Percentiles rank a stretch among this genome's conserved stretches.
Evolutionary conservation across 2,888 invertebrate species (phyloP).

Genomic region (Opisthograptis luteolata): DNA sequence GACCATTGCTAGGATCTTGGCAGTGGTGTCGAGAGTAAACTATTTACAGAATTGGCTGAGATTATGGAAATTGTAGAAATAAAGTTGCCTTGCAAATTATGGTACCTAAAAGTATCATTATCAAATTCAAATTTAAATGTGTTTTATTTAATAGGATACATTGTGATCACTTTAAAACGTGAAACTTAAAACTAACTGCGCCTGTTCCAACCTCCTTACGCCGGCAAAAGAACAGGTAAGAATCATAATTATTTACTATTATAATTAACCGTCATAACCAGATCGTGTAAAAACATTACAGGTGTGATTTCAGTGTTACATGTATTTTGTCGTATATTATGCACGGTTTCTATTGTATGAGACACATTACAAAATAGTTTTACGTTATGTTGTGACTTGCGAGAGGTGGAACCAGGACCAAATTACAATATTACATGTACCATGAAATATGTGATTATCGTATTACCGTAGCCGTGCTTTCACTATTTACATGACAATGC

Average conservation of each 20-base stretch:
- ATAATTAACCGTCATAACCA: conserved; percentile 3
- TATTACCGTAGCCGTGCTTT: conserved; percentile 52
- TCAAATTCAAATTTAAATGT: no score
- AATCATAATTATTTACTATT: background rate
- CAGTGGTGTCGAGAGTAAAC: no score
- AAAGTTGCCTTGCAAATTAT: no score
- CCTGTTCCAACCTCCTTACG: no score
- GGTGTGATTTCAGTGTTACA: conserved; percentile 7
- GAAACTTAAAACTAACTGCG: no score
- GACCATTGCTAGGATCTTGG: no score
- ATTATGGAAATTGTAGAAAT: no score
- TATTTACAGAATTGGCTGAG: no score
- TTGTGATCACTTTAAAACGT: no score
- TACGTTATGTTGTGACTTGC: conserved; percentile 13
- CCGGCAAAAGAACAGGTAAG: no score
- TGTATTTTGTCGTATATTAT: background rate
- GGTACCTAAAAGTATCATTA: no score
- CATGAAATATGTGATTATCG: conserved; percentile 46
- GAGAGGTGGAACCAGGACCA: conserved; percentile 25
- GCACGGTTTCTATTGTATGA: conserved; percentile 1
- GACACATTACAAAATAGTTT: conserved; percentile 12
- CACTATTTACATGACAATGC: conserved; percentile 54
- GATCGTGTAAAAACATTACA: conserved; percentile 9
- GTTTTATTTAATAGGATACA: no score
- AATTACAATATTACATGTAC: conserved; percentile 43